Conservation (phyloP, 1,140 invertebrate species). For the Acromyrmex heyeri region DNA sequence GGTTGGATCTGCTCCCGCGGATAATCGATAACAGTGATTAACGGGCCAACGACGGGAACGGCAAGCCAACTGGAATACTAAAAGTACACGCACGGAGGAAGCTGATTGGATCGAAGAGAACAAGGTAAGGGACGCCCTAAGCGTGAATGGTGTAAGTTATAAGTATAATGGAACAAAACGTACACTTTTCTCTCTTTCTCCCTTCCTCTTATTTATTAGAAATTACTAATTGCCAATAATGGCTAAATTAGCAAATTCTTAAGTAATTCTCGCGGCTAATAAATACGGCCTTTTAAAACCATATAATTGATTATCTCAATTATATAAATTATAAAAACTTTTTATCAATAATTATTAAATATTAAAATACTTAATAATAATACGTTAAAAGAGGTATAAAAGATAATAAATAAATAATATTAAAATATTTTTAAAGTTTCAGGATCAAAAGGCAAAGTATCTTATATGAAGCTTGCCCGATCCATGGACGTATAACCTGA, state of each 20-base stretch:
- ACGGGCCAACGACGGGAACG: constrained; percentile 59
- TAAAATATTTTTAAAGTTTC: constrained; percentile 11
- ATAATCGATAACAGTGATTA: constrained; percentile 65
- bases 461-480: background rate
- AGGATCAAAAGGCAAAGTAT: background rate
- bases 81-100: constrained; percentile 38
- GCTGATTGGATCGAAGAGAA: constrained; percentile 54
- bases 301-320: background rate
- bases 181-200: background rate
- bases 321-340: background rate
- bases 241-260: background rate
- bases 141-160: constrained; percentile 26
- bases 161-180: constrained; percentile 7
- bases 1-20: constrained; percentile 60
- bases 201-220: background rate
- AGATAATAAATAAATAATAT: background rate
- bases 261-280: background rate
- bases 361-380: constrained; percentile 2
- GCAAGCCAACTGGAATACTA: constrained; percentile 58
- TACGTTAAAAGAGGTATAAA: background rate
- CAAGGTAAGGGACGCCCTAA: constrained; percentile 39
- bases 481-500: constrained; percentile 9
- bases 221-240: constrained; percentile 14
- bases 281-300: background rate
- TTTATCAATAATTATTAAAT: background rate